Percentiles rank a stretch among this genome's conserved stretches.
phyloP scores from a whole-genome alignment of 2,888 invertebrate genomes.

The Agrilus mali region DNA sequence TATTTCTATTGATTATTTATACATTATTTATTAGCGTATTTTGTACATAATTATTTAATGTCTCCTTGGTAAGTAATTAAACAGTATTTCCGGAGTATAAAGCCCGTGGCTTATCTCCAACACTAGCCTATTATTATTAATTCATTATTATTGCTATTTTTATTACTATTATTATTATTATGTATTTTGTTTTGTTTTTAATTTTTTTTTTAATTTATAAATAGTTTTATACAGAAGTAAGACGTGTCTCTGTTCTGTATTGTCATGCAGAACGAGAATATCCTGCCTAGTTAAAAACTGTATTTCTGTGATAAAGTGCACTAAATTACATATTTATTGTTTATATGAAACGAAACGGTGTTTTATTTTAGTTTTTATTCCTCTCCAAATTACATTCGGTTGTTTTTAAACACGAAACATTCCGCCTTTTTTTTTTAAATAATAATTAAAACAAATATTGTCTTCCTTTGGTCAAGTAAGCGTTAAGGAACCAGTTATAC shows the following conservation, averaged over 20 bases:
- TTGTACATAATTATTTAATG: too few species aligned
- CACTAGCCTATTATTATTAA: too few species aligned
- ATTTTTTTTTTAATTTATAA: too few species aligned
- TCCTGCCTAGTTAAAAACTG: slow-evolving; percentile 11
- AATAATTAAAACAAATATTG: slow-evolving; percentile 20
- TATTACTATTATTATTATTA: too few species aligned
- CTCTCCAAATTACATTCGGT: neutral
- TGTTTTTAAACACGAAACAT: neutral
- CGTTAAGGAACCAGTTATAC: slow-evolving; percentile 14
- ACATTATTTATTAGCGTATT: too few species aligned
- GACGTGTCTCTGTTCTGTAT: slow-evolving; percentile 8
- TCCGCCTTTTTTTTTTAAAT: slow-evolving; percentile 9
- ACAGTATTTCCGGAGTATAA: too few species aligned
- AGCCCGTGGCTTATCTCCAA: too few species aligned
- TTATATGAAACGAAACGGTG: slow-evolving; percentile 6
- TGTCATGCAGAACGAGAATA: slow-evolving; percentile 4
- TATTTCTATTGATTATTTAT: too few species aligned
- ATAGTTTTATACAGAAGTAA: neutral
- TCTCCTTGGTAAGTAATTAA: too few species aligned
- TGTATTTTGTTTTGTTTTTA: too few species aligned
- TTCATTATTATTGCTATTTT: too few species aligned
- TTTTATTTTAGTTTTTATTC: slow-evolving; percentile 4
- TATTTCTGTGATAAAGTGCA: slow-evolving; percentile 12
- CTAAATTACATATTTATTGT: slow-evolving; percentile 13
- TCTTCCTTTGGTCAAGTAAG: slow-evolving; percentile 19